Evolutionary conservation across 1,140 invertebrate genomes (phyloP), one percentile per base, ranked within the genome.

Genomic region (Scaptomyza graminum): DNA sequence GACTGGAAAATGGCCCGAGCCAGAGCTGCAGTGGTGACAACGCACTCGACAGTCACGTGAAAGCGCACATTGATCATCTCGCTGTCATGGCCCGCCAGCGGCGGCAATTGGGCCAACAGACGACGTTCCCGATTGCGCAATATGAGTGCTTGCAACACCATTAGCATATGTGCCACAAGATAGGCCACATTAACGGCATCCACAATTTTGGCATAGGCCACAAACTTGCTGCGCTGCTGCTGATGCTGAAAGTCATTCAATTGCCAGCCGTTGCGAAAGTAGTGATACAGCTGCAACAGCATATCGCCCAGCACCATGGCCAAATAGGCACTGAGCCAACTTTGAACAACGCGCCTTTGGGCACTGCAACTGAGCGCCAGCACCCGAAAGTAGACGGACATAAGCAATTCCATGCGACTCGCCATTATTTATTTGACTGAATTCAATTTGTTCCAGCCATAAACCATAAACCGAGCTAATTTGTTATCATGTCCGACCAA

Each of bases 281-380:
- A 85, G 0, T 4, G 12, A 1, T 28, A 28, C 3, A 85, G 12
- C 34, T 84, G 54, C 0, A 15, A 2, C 0, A 13, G 0, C 46
- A 71, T 43, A 2, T 67, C 69, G 12, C 59, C 39, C n/a, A 81
- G 9, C 6, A 61, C 16, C 13, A 85, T 11, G 2, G 63, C 13
- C 28, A 87, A 18, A 16, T 52, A 77, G 3, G 13, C 13, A n/a
- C 47, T 81, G 13, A 70, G 43, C 52, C 76, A 49, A 0, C 59
- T 9, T 1, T 75, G 81, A 0, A 41, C 39, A 34, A 55, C 6
- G 0, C 50, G 34, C 55, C 31, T 13, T 31, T 54, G 49, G 34
- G 75, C 52, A 31, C 77, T 62, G 51, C 81, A 80, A 2, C 16
- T 63, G 22, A 87, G 52, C 5, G 59, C 82, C 15, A 82, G 50